Base-by-base conservation (phyloP, 2,113 vertebrate species). In the Etia nguti region DNA sequence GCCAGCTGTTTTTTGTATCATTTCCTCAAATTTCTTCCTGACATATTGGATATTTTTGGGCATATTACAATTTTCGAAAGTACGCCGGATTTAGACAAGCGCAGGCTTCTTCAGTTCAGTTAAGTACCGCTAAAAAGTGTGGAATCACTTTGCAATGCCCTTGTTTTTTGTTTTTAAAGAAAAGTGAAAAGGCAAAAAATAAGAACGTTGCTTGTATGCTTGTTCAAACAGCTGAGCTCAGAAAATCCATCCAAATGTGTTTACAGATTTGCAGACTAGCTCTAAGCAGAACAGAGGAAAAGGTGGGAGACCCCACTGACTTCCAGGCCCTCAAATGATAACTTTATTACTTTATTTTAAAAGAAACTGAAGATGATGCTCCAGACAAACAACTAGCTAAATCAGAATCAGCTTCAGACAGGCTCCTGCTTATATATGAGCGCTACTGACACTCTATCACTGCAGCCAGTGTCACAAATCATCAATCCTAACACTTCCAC, bases 51-150 rank as follows among this genome's bases (percentile, higher is more conserved):
- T 77, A 34, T 50, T 34, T 77, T 34, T 29, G 3, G 26, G 10
- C 46, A 52, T 52, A 34, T 52, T 77, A 52, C 46, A 52, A 77
- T 31, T 0, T 75, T 8, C 7, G 6, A 1, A 6, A 79, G 12
- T 11, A 20, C 1, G 12, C 60, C 31, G 70, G 34, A 34, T 83
- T 83, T 56, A 56, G 85, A 83, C 62, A 20, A 13, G 1, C 6
- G 22, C 26, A 26, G 4, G 4, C 34, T 46, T 65, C 10, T 65
- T 68, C 13, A 12, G 36, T 46, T 85, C 46, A 31, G 68, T 24
- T 57, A 48, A 7, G 10, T 77, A 8, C 9, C 1, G 0, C 43
- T 3, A 12, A 31, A 77, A 50, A 0, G 1, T 20, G 26, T n/a
- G 16, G 6, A 43, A 48, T 11, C 43, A 8, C 26, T 77, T 50